phyloP scores from a whole-genome alignment of 2,113 vertebrate genomes.

The Forbesichthys papilliferus region DNA sequence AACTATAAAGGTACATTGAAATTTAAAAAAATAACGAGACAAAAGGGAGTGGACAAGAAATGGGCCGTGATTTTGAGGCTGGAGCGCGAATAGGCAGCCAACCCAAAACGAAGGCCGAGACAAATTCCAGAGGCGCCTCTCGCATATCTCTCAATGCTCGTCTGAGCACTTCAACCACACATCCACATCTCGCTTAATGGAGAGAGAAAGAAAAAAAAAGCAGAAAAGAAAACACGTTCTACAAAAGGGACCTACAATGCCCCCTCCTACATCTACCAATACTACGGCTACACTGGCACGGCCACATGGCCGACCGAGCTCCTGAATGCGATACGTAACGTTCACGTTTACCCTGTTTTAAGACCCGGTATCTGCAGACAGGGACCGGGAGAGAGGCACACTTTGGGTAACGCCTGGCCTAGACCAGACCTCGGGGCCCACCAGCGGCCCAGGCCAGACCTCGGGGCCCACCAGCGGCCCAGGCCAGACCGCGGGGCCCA shows the following conservation, averaged over 20 bases:
- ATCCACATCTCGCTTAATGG: background rate
- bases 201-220: constrained; percentile 22
- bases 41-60: constrained; percentile 62
- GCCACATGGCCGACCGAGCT: constrained; percentile 84
- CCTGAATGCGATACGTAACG: constrained; percentile 77
- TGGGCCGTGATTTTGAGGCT: constrained; percentile 24
- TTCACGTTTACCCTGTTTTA: constrained; percentile 98
- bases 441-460: background rate
- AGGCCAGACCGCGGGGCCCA: constrained; percentile 45
- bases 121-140: background rate
- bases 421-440: constrained; percentile 46
- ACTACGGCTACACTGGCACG: constrained; percentile 80
- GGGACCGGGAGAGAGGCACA: constrained; percentile 83
- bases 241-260: constrained; percentile 83
- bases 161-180: background rate
- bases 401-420: constrained; percentile 60
- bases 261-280: constrained; percentile 73
- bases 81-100: constrained; percentile 9
- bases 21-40: constrained; percentile 58
- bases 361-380: constrained; percentile 75
- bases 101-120: background rate
- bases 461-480: constrained; percentile 20
- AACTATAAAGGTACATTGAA: constrained; percentile 72
- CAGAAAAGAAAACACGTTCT: constrained; percentile 79
- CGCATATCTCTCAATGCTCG: background rate